Evolutionary conservation across 1,140 invertebrate species (phyloP).

Genomic region (Babylonia areolata): DNA sequence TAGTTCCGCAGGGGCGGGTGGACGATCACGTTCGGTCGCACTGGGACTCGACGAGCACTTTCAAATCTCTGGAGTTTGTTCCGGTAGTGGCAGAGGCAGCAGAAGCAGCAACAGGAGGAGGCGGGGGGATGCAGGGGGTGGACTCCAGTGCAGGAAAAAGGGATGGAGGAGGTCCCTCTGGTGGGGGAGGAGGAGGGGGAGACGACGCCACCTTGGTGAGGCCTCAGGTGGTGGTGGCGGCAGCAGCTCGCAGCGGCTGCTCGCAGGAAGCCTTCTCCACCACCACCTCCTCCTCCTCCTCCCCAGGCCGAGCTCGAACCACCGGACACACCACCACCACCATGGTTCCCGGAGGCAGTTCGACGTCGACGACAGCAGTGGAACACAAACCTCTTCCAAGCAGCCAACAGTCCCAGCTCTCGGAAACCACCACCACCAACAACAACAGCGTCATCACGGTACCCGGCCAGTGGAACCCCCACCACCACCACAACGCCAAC

Average conservation of each 20-base stretch:
- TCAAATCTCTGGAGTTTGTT: slow-evolving; percentile 20
- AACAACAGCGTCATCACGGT: slow-evolving; percentile 22
- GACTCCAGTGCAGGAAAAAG: too few relatives aligned
- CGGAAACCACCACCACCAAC: too few relatives aligned
- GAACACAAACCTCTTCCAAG: background rate
- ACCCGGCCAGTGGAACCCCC: slow-evolving; percentile 33
- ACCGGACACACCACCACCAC: too few relatives aligned
- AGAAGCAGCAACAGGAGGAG: too few relatives aligned
- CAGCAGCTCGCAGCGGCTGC: background rate
- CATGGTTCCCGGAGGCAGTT: background rate
- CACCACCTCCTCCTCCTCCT: too few relatives aligned
- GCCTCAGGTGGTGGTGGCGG: background rate
- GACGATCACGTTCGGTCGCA: background rate
- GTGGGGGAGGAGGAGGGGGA: too few relatives aligned
- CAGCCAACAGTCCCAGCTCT: background rate
- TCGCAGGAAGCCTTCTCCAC: too few relatives aligned
- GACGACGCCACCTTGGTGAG: background rate
- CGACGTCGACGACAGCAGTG: background rate
- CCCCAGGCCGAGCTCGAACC: too few relatives aligned
- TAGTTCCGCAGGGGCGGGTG: too few relatives aligned
- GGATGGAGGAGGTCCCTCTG: too few relatives aligned
- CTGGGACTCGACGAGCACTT: slow-evolving; percentile 23
- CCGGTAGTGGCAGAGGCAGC: background rate
- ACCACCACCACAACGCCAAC: background rate
- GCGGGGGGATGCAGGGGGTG: too few relatives aligned